Evolutionary conservation across 1,140 invertebrate genomes (phyloP), one percentile per base, ranked within the genome.

Genomic region (Ganaspis sp.): DNA sequence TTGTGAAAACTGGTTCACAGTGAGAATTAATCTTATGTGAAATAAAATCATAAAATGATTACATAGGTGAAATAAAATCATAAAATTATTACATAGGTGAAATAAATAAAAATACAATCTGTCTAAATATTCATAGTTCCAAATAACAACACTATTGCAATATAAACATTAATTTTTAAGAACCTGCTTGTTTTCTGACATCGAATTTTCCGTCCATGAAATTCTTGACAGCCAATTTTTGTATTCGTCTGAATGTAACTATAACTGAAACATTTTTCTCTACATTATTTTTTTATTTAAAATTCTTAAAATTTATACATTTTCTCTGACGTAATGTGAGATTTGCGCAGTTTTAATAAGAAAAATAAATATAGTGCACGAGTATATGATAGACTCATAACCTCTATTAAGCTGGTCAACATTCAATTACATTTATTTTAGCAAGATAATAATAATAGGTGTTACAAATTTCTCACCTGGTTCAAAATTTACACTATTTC

Each of bases 161-260:
- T 45, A n/a, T n/a, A 64, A 73, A n/a, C 15, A 64, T 23, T 11
- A 38, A 23, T 26, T 37, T 64, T 70, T 34, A 58, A 45, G 29
- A 81, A 83, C 81, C 81, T 83, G 79, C 42, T 83, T 83, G 54
- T 79, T 76, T 53, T 75, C 58, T 26, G 75, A 72, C 74, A 77
- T 72, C 49, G 79, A 73, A 38, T 29, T 37, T 58, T 45, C 71
- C 69, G 26, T 70, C 71, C 74, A 77, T 64, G 78, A 72, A 70
- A 70, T 45, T 71, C 54, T 38, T 6, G 45, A 71, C 23, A 15
- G 75, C 45, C 34, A 53, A 70, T 37, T 15, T 29, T 26, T 38
- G 12, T 21, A 70, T 26, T 58, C 26, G 45, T 26, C 23, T 70
- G 21, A 74, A 70, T 74, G 73, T 71, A 72, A 70, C 23, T 79